A percentile compares a stretch with the other conserved stretches of the same genome.
Evolutionary conservation across 2,113 vertebrate genomes (phyloP).

Genomic region (Spea bombifrons): DNA sequence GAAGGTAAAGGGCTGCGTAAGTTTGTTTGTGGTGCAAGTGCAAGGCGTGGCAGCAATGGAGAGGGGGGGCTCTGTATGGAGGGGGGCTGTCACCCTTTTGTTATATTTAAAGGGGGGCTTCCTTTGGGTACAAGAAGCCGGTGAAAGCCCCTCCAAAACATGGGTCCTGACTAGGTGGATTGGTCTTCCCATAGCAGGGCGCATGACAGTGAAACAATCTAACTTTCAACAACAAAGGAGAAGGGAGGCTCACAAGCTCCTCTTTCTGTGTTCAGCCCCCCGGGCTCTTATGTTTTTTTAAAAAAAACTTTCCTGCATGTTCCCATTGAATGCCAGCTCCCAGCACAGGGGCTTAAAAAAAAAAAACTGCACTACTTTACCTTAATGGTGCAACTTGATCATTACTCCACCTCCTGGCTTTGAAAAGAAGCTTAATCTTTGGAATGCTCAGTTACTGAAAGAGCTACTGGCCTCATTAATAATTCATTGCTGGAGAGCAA

Average conservation of each 20-base stretch:
- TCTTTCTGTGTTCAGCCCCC: not conserved
- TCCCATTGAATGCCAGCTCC: constrained; percentile 3
- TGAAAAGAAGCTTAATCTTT: constrained; percentile 18
- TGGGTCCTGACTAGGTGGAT: not conserved
- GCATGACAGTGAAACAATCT: constrained; percentile 5
- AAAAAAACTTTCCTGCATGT: constrained; percentile 7
- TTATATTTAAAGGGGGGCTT: not conserved
- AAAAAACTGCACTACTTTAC: not conserved
- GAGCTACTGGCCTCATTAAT: constrained; percentile 22
- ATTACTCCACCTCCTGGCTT: constrained; percentile 24
- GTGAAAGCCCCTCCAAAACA: not conserved
- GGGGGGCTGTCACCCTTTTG: not conserved
- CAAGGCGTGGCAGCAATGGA: constrained; percentile 34
- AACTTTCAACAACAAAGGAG: constrained; percentile 34
- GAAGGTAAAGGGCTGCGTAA: rapidly evolving
- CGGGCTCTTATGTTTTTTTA: not conserved
- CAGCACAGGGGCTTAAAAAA: not conserved
- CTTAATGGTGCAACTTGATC: constrained; percentile 42
- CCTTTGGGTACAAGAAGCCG: not conserved
- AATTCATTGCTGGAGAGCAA: constrained; percentile 8
- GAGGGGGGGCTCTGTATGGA: constrained; percentile 20
- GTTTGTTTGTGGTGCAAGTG: constrained; percentile 31
- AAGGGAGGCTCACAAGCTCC: not conserved
- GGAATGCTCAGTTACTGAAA: constrained; percentile 23
- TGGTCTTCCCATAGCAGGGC: constrained; percentile 11